Evolutionary conservation across 2,888 invertebrate species (phyloP), one percentile per base, ranked within the genome.

Genomic region (Diarsia dahlii): DNA sequence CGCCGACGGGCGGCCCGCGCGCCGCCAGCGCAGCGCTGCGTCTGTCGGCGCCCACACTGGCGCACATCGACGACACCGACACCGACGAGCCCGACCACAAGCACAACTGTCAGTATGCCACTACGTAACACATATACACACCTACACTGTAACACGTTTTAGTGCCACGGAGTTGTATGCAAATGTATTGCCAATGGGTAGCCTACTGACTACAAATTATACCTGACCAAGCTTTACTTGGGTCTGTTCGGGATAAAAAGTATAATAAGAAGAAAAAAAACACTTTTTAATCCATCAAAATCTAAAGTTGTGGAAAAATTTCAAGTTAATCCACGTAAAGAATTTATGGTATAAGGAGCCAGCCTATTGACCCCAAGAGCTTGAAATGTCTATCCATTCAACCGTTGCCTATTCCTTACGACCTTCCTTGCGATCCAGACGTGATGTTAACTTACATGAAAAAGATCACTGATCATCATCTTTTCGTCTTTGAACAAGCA

Each of bases 31-130:
- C 77, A 12, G 73, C 92, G 81, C 90, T 91, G 81, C 90, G 92
- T 0, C 90, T 91, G 81, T 86, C 92, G 46, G 89, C 91, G 82
- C 91, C 92, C 75, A 95, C 97, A 68, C 96, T 97, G 10, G 97
- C 97, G 86, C 97, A 97, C 82, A 97, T 97, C 88, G 97, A 97
- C 92, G 97, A 97, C 90, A 96, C 97, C 0, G 97, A 97, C 90
- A 96, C 97, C 4, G 97, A 97, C 86, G 97, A 97, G 88, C 93
- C 94, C 58, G 94, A 95, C 76, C 91, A 88, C 54, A 86, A 87
- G 54, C 87, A 88, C 71, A 88, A 93, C 89, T 95, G 96, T 95
- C 87, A 91, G 95, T 94, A 91, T 71, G 80, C 28, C 10, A 12
- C 63, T 1, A 4, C 60, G n/a, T 8, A 28, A 58, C 12, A 69